Percentiles rank a stretch among this genome's conserved stretches.
phyloP scores from a whole-genome alignment of 2,797 vertebrate genomes.

The Gobionotothen gibberifrons region DNA sequence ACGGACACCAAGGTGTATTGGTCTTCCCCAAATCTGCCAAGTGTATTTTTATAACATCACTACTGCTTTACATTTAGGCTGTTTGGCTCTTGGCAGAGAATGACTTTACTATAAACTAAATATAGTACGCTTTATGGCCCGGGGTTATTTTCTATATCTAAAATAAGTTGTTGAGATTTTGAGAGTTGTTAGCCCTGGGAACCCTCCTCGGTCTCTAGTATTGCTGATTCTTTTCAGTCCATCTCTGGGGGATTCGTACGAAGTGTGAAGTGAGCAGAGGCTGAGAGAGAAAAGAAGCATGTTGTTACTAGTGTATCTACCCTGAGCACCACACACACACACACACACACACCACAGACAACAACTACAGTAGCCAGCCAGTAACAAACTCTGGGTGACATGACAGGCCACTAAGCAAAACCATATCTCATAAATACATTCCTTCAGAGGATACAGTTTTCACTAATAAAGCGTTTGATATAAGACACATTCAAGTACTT shows the following conservation, averaged over 20 bases:
- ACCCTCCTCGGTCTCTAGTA: conserved; percentile 6
- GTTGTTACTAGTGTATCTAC: conserved; percentile 26
- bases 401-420: conserved; percentile 33
- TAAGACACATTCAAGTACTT: conserved; percentile 84
- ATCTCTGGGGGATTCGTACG: conserved; percentile 32
- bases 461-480: conserved; percentile 70
- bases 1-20: too few relatives aligned
- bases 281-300: conserved; percentile 48
- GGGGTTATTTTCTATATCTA: neutral
- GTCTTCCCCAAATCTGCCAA: neutral
- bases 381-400: conserved; percentile 29
- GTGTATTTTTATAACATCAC: neutral
- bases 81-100: neutral
- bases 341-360: conserved; percentile 47
- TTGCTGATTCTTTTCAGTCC: conserved; percentile 43
- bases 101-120: neutral
- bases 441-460: conserved; percentile 60
- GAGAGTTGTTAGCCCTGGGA: conserved; percentile 16
- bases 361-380: conserved; percentile 44
- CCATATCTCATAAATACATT: conserved; percentile 74
- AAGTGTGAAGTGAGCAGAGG: conserved; percentile 33
- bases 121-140: neutral
- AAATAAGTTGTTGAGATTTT: neutral
- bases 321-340: conserved; percentile 57
- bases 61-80: neutral